phyloP scores from a whole-genome alignment of 2,113 vertebrate genomes.

The Bufo bufo region DNA sequence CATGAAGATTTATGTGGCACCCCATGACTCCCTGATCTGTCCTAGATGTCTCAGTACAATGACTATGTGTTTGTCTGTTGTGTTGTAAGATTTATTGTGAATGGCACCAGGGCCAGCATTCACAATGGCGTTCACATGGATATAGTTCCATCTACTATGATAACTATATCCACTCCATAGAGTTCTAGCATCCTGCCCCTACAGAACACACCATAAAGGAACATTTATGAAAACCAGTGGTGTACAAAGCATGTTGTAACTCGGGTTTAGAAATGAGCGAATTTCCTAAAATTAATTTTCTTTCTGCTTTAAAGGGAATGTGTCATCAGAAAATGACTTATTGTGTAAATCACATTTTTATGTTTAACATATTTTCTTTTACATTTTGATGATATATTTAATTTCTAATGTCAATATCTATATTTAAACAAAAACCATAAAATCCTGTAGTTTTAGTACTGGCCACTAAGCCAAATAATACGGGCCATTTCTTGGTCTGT shows the following conservation, averaged over 20 bases:
- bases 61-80: conserved; percentile 41
- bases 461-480: too few relatives aligned
- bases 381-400: too few relatives aligned
- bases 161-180: conserved; percentile 39
- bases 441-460: too few relatives aligned
- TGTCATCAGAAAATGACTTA: too few relatives aligned
- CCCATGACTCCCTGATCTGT: background rate
- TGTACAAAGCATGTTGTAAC: background rate
- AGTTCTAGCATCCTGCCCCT: background rate
- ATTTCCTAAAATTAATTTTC: too few relatives aligned
- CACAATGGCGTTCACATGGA: conserved; percentile 36
- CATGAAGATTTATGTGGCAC: background rate
- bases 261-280: background rate
- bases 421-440: too few relatives aligned
- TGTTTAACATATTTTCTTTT: too few relatives aligned
- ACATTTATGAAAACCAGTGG: conserved; percentile 3
- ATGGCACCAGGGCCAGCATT: background rate
- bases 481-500: too few relatives aligned
- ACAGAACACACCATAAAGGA: background rate
- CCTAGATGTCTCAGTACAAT: background rate
- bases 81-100: conserved; percentile 43
- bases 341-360: too few relatives aligned
- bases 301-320: too few relatives aligned
- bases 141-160: background rate
- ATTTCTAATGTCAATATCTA: too few relatives aligned